phyloP scores from a whole-genome alignment of 2,797 vertebrate species.

The Rallus crepitans region DNA sequence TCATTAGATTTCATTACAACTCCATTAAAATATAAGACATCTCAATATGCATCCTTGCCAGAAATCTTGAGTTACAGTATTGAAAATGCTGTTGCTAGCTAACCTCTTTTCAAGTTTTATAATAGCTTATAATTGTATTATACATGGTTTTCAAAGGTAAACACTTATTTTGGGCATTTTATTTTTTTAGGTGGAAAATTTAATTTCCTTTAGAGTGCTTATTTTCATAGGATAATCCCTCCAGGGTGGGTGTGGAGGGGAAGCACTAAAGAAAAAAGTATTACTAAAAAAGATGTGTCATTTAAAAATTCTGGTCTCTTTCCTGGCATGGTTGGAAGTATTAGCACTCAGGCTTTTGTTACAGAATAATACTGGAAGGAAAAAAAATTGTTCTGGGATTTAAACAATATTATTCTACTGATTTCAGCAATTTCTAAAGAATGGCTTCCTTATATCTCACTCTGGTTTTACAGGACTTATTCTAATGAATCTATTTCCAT shows the following conservation, averaged over 20 bases:
- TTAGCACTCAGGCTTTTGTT: neutral
- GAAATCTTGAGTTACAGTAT: neutral
- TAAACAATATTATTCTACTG: neutral
- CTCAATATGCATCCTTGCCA: neutral
- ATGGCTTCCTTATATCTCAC: neutral
- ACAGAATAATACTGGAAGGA: neutral
- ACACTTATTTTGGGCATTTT: neutral
- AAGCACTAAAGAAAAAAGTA: neutral
- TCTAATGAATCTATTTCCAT: neutral
- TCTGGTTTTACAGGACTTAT: neutral
- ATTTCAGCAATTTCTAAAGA: neutral
- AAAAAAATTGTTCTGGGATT: neutral
- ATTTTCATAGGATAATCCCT: neutral
- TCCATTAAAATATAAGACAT: constrained; percentile 39
- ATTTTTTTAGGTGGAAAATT: neutral
- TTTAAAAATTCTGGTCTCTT: neutral
- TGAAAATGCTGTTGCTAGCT: neutral
- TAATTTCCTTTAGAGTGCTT: neutral
- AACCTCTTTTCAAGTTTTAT: neutral
- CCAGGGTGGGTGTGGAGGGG: no score
- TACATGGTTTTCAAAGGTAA: neutral
- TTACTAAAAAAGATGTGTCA: neutral
- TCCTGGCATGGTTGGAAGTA: neutral
- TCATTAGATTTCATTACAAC: constrained; percentile 41
- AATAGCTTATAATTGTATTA: neutral